Evolutionary conservation across 2,797 vertebrate genomes (phyloP), one percentile per base, ranked within the genome.

Genomic region (Arrhamphus sclerolepis): DNA sequence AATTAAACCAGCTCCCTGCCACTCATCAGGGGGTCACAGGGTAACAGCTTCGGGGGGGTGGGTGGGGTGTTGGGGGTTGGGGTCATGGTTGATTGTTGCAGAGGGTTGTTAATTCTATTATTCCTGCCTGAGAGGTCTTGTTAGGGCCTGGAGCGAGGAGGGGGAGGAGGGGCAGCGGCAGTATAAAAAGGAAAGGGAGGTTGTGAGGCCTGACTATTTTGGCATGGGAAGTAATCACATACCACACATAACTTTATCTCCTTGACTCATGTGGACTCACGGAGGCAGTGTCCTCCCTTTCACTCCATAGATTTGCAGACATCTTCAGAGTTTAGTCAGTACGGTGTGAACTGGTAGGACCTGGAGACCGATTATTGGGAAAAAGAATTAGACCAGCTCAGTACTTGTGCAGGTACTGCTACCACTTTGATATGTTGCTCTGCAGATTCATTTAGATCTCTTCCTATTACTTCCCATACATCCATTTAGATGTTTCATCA

Each of bases 31-130:
- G 74, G 78, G 81, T 84, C 72, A 74, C 56, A 31, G 75, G 84
- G 79, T 76, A 64, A 75, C 31, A 50, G 50, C 54, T 62, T 40
- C 18, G n/a, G 16, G 58, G 55, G 72, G 59, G n/a, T n/a, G n/a
- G n/a, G n/a, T n/a, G n/a, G n/a, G n/a, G n/a, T n/a, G n/a, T n/a
- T n/a, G n/a, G n/a, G n/a, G n/a, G n/a, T n/a, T n/a, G n/a, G n/a
- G n/a, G 60, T 87, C 72, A 76, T 34, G 55, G 72, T 83, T 83
- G 79, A 82, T 26, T 28, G 60, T 80, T 70, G 70, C 79, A 74
- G 42, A 70, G 82, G 82, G 66, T 80, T 83, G 85, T 85, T 91
- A 87, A 89, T 91, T 89, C 83, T 87, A 84, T 91, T 89, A 90
- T 87, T 60, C 70, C 64, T 68, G 83, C 69, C 81, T 75, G 67